Conservation (phyloP, 2,888 invertebrate genomes). For the Stictocephala bisonia region DNA sequence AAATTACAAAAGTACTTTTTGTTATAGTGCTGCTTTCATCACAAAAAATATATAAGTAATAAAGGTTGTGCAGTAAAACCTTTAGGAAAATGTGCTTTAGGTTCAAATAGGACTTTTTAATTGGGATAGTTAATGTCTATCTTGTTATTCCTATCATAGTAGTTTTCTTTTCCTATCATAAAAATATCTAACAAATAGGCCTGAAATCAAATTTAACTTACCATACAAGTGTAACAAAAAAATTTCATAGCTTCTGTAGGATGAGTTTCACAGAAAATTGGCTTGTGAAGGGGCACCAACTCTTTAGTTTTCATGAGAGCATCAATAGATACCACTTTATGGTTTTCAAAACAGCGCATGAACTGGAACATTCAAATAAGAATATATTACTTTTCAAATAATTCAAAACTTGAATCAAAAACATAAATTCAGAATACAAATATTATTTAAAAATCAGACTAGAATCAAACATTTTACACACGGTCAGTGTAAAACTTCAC, state of each 20-base stretch:
- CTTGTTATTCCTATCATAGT: not conserved
- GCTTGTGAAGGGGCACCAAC: constrained; percentile 88
- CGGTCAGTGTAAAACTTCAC: too few species aligned
- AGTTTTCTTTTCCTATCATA: too few species aligned
- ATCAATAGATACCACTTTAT: constrained; percentile 90
- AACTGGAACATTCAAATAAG: constrained; percentile 69
- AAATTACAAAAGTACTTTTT: too few species aligned
- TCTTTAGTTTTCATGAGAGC: constrained; percentile 82
- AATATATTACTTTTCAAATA: too few species aligned
- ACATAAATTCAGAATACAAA: too few species aligned
- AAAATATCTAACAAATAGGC: not conserved
- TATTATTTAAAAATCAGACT: too few species aligned
- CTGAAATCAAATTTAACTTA: constrained; percentile 57
- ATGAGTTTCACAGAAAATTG: constrained; percentile 86
- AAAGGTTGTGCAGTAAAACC: too few species aligned
- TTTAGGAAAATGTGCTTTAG: too few species aligned
- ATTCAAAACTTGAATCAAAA: not conserved
- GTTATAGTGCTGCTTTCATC: too few species aligned
- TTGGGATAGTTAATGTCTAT: not conserved
- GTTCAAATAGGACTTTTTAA: too few species aligned
- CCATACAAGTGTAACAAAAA: constrained; percentile 86
- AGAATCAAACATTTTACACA: too few species aligned
- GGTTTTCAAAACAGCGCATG: constrained; percentile 97
- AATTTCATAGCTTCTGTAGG: constrained; percentile 86
- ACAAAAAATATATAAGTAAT: too few species aligned